These are phyloP conservation scores for Hartigia nigra DNA, from an alignment of 2,888 invertebrate species.

Conservation along the genomic window DNA sequence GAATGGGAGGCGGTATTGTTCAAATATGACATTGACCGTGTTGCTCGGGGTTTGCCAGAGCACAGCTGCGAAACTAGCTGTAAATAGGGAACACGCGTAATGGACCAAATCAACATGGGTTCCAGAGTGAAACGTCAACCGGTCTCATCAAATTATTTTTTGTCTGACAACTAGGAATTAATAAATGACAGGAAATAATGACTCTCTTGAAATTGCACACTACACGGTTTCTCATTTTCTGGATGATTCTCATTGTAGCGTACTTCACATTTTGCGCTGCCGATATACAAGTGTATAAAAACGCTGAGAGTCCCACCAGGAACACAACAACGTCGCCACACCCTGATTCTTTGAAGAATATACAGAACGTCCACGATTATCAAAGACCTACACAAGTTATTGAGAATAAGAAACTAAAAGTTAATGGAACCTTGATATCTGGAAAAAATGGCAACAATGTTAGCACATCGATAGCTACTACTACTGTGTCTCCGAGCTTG, in stretches of 20 bases:
- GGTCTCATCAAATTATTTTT: background rate
- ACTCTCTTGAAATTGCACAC: slow-evolving; percentile 43
- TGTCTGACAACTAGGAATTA: slow-evolving; percentile 3
- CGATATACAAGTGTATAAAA: slow-evolving; percentile 1
- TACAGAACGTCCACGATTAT: slow-evolving; percentile 10
- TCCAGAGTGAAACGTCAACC: slow-evolving; percentile 25
- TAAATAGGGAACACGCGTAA: background rate
- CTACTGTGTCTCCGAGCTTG: slow-evolving; percentile 25
- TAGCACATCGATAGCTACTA: background rate
- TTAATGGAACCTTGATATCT: slow-evolving; percentile 34
- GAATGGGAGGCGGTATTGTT: background rate
- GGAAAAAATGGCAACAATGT: background rate
- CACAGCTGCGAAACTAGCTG: background rate
- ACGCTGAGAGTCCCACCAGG: background rate
- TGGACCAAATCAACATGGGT: slow-evolving; percentile 29
- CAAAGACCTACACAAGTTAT: background rate
- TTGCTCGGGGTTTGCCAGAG: background rate
- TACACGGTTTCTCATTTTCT: slow-evolving; percentile 42
- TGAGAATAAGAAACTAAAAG: slow-evolving; percentile 23
- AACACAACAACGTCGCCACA: background rate
- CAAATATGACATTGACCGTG: background rate
- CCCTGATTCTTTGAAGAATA: background rate
- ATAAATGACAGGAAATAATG: slow-evolving; percentile 44
- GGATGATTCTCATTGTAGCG: slow-evolving; percentile 41
- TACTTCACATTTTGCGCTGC: slow-evolving; percentile 38